Evolutionary conservation across 2,888 invertebrate species (phyloP).

Genomic region (Muschampia plurimacula): DNA sequence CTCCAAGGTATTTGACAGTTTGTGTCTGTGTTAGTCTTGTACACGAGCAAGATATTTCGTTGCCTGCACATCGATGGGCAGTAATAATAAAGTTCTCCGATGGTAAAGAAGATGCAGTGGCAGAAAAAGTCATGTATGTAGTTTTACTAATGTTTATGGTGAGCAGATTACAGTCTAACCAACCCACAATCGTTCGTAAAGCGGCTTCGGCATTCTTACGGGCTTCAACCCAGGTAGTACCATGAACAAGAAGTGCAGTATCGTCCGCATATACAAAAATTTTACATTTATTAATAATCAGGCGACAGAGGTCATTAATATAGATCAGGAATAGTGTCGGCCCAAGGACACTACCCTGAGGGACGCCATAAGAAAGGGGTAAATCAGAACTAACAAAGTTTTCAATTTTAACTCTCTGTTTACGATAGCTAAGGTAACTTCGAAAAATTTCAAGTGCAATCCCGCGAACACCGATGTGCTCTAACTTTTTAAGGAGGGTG

Average conservation of each 20-base stretch:
- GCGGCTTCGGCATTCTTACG: not conserved
- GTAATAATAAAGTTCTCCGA: not conserved
- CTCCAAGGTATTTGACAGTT: not conserved
- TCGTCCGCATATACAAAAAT: not conserved
- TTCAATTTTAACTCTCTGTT: not conserved
- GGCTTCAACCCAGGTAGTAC: not conserved
- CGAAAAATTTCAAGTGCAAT: not conserved
- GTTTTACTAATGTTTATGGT: conserved; percentile 1
- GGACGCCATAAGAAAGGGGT: not conserved
- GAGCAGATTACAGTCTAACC: not conserved
- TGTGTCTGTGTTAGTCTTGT: not conserved
- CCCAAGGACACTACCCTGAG: not conserved
- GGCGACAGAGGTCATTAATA: not conserved
- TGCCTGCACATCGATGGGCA: not conserved
- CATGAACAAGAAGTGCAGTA: not conserved
- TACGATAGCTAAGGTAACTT: not conserved
- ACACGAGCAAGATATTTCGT: not conserved
- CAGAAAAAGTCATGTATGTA: not conserved
- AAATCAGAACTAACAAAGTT: not conserved
- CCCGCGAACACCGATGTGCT: not conserved
- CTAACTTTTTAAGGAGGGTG: not conserved
- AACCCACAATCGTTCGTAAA: not conserved
- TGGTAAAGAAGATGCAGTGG: not conserved
- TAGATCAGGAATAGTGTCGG: not conserved
- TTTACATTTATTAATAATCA: not conserved